These are phyloP conservation scores for Muscicapa striata DNA, from an alignment of 2,797 vertebrate genomes.

Conservation along the genomic window DNA sequence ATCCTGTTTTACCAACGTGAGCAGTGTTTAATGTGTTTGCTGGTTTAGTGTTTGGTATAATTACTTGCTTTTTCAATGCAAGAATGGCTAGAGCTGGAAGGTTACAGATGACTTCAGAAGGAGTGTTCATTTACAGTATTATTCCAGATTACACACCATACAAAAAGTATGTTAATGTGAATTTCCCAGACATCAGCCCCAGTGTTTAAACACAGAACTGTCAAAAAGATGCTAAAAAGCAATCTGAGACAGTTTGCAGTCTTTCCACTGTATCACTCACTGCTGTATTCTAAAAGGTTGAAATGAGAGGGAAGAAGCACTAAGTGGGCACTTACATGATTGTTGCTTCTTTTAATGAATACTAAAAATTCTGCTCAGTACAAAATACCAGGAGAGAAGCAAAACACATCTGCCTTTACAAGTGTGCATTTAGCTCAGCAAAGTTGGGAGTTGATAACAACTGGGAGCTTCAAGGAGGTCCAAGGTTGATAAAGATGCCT, in stretches of 20 bases:
- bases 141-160: not conserved
- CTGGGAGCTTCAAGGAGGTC: not conserved
- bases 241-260: constrained; percentile 62
- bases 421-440: not conserved
- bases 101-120: constrained; percentile 17
- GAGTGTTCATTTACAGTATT: constrained; percentile 13
- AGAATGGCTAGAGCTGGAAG: not conserved
- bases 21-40: constrained; percentile 8
- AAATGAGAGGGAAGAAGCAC: constrained; percentile 51
- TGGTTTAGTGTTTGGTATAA: constrained; percentile 3
- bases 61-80: not conserved
- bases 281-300: constrained; percentile 44
- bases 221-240: constrained; percentile 70
- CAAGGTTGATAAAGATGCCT: not conserved
- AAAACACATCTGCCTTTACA: constrained; percentile 4
- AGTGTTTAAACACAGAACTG: constrained; percentile 73
- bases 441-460: not conserved
- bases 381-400: not conserved
- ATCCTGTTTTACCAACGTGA: not conserved
- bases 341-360: constrained; percentile 57
- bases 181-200: constrained; percentile 59
- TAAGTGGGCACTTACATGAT: constrained; percentile 72
- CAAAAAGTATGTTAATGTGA: constrained; percentile 50
- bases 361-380: constrained; percentile 36
- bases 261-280: constrained; percentile 58